Evolutionary conservation across 2,113 vertebrate species (phyloP), one percentile per base, ranked within the genome.

Genomic region (Thymallus thymallus): DNA sequence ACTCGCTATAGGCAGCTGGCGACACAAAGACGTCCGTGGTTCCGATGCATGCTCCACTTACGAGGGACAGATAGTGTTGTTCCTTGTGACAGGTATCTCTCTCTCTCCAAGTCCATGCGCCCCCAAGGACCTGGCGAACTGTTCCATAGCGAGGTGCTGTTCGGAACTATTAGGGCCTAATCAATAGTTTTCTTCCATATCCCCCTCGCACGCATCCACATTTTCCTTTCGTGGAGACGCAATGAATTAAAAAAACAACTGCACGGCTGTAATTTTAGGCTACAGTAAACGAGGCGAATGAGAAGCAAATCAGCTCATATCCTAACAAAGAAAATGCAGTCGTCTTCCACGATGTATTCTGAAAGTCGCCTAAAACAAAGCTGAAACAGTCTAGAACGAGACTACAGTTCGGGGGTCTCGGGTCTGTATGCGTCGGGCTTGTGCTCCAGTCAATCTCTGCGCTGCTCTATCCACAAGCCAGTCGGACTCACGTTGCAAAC

Each of bases 31-130:
- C 87, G 79, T 69, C 77, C 58, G 82, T 78, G 80, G 78, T 81
- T 88, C 82, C 83, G 85, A 82, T 85, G 84, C 88, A 85, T 86
- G 87, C 86, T 86, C 80, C 82, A 79, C 80, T 86, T 87, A 86
- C 84, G 71, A 80, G 7, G 80, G 68, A 46, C 75, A 75, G 74
- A 76, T 64, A 76, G 55, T n/a, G 82, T 29, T 63, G 26, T 78
- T 76, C 80, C 81, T 35, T 56, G 82, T 41, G 20, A 51, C 87
- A 81, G 86, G 74, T 84, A 82, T 74, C 35, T 41, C 35, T 24
- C 73, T 78, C 63, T 80, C 79, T 74, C 72, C 72, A 30, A 75
- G 80, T 81, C 84, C 23, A 60, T 46, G 64, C 75, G 83, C 69
- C 85, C 88, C 66, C 12, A 35, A 63, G 74, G 76, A 80, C 73